These are phyloP conservation scores for Pedetes capensis DNA, from an alignment of 2,113 vertebrate species.

Conservation along the genomic window DNA sequence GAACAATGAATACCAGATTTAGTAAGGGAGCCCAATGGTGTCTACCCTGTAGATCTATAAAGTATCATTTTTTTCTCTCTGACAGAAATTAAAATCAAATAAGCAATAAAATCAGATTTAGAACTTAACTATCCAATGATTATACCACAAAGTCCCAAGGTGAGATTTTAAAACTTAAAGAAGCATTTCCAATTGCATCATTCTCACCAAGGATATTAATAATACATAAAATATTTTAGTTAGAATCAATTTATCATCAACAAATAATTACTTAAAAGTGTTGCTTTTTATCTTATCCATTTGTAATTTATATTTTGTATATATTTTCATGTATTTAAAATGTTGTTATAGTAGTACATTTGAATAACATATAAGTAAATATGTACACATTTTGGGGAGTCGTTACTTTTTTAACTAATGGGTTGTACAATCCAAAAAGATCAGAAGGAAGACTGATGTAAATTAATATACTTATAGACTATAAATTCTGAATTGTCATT, in stretches of 20 bases:
- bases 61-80: background rate
- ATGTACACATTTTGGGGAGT: background rate
- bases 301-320: background rate
- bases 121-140: background rate
- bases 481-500: constrained; percentile 17
- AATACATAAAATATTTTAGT: background rate
- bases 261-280: constrained; percentile 5
- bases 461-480: constrained; percentile 21
- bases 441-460: background rate
- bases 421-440: background rate
- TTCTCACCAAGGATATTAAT: background rate
- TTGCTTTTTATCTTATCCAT: background rate
- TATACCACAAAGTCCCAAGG: background rate
- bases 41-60: background rate
- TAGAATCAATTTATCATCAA: constrained; percentile 31
- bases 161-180: constrained; percentile 11
- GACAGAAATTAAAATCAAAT: background rate
- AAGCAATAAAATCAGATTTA: background rate
- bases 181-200: background rate
- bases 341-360: background rate
- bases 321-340: constrained; percentile 27
- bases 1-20: background rate
- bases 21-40: background rate
- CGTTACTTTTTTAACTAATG: constrained; percentile 1
- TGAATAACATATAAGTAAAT: constrained; percentile 9